phyloP scores from a whole-genome alignment of 2,888 invertebrate species.

The Creontiades dilutus region DNA sequence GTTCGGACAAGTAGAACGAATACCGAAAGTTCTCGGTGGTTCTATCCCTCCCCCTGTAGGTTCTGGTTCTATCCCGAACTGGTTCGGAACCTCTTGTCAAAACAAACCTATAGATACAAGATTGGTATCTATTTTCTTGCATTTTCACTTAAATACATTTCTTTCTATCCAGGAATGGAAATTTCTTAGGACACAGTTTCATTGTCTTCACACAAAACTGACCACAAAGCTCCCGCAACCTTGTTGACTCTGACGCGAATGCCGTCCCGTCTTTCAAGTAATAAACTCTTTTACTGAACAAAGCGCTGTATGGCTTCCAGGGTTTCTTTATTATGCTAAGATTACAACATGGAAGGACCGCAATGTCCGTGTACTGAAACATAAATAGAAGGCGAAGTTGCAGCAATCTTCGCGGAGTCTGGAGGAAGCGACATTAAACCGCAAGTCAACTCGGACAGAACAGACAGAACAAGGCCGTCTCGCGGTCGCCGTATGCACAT shows the following conservation, averaged over 20 bases:
- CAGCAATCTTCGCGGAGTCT: background rate
- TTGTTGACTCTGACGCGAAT: background rate
- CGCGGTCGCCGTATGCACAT: background rate
- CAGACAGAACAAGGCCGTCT: slow-evolving; percentile 23
- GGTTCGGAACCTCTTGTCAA: too few species aligned
- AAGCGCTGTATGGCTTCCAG: too few species aligned
- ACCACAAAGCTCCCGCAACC: background rate
- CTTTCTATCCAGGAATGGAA: too few species aligned
- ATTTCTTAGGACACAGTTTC: background rate
- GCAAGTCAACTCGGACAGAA: background rate
- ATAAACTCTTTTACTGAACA: too few species aligned
- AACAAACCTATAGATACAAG: too few species aligned
- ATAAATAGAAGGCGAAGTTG: background rate
- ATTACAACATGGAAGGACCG: background rate
- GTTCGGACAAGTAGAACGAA: too few species aligned
- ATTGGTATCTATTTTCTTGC: too few species aligned
- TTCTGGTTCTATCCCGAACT: too few species aligned
- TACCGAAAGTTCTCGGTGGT: too few species aligned
- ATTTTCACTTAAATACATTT: too few species aligned
- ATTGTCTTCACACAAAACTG: background rate
- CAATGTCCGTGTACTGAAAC: background rate
- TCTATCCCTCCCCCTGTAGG: too few species aligned
- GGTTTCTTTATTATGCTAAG: too few species aligned
- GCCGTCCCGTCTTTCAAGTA: background rate
- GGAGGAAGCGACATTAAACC: slow-evolving; percentile 7